Evolutionary conservation across 2,797 vertebrate genomes (phyloP), one percentile per base, ranked within the genome.

Genomic region (Todus mexicanus): DNA sequence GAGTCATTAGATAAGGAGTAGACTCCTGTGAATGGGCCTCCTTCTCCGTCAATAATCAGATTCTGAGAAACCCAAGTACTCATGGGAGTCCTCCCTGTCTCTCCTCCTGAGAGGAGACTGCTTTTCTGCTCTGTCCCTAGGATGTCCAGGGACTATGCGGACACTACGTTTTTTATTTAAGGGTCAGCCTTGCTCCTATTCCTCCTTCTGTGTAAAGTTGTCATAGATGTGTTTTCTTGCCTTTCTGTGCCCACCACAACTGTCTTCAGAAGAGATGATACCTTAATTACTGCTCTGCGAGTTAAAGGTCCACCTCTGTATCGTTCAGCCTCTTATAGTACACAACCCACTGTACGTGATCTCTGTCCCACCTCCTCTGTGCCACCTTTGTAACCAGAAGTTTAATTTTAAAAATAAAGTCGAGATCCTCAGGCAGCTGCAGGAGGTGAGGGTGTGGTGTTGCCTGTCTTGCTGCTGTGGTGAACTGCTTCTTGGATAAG

Each of bases 361-460:
- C 25, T 80, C 37, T 33, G 50, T 25, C 42, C 15, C 6, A 6
- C 15, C 11, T n/a, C 8, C 22, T 73, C 56, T 47, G 35, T 0
- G 1, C 10, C 0, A 0, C 19, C n/a, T 31, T 59, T 47, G 43
- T n/a, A 33, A 8, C 26, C 21, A 0, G 1, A 23, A 43, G 5
- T 22, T 64, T 57, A 5, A 23, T 35, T 25, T 54, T 1, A 13
- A 63, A 37, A 77, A 29, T 26, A 27, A 79, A 83, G 40, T 19
- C 10, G 12, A n/a, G 75, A 33, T 66, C 63, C 56, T 47, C 20
- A 22, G 50, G 42, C 29, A 60, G 23, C 73, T 20, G 74, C 1
- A 5, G 75, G 43, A 45, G 60, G 31, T 18, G 0, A 1, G 75
- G 84, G 69, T 0, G 72, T 90, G 91, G 93, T 40, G 53, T 5